Evolutionary conservation across 2,113 vertebrate genomes (phyloP).

Genomic region (Epinephelus lanceolatus): DNA sequence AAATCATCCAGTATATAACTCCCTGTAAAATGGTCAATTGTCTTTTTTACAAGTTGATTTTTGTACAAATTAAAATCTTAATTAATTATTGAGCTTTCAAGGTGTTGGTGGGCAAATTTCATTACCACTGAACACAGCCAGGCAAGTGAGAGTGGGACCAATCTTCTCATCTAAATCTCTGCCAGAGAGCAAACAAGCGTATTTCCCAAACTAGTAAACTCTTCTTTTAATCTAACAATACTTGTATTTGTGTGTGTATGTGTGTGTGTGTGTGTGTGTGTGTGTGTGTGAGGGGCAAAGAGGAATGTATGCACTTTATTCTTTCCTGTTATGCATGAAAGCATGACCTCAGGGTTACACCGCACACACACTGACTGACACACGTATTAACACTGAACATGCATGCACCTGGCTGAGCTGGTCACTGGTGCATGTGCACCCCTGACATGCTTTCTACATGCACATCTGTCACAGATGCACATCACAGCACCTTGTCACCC

Average conservation of each 20-base stretch:
- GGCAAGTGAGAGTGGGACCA: too few species aligned
- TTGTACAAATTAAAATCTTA: neutral
- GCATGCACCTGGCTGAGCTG: slow-evolving; percentile 69
- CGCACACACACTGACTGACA: slow-evolving; percentile 29
- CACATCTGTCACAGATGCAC: slow-evolving; percentile 71
- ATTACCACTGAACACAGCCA: neutral
- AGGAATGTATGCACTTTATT: neutral
- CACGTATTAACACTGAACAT: slow-evolving; percentile 30
- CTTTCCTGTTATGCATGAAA: slow-evolving; percentile 49
- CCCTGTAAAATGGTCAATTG: neutral
- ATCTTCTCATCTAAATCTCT: neutral
- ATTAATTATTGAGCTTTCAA: neutral
- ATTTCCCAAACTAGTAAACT: neutral
- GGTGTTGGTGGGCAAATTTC: neutral
- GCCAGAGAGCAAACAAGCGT: neutral
- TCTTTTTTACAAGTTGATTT: neutral
- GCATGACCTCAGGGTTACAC: slow-evolving; percentile 41
- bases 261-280: neutral
- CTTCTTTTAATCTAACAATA: neutral
- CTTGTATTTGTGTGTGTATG: neutral
- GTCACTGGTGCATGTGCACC: slow-evolving; percentile 63
- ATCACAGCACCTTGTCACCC: slow-evolving; percentile 40
- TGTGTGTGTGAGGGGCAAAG: neutral
- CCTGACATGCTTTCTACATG: slow-evolving; percentile 61
- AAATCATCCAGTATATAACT: neutral